Base-by-base conservation (phyloP, 2,888 invertebrate genomes). In the Bellardia pandia region DNA sequence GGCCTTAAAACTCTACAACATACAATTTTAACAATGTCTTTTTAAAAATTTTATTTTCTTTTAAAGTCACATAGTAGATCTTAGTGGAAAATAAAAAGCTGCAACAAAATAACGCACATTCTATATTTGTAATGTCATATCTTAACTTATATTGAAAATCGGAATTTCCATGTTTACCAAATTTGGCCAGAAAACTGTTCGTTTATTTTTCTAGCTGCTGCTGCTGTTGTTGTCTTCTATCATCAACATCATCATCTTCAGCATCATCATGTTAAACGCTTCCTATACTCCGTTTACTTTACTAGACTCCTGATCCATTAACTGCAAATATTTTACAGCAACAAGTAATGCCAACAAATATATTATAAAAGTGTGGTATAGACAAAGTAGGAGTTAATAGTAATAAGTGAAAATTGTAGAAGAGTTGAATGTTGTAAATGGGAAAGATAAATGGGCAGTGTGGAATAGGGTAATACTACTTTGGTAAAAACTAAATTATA, bases 141-240 rank as follows among this genome's bases (percentile, higher is more conserved):
- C 84, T 84, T 81, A 84, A 84, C 84, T 84, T 87, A 83, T 88
- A 79, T 81, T 87, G 86, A 71, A 89, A 86, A 88, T 88, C 90
- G 92, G 92, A 92, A 92, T 91, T 91, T 92, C 91, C 92, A 91
- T 91, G 91, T 91, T 90, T 91, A 90, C 92, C 91, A 91, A 91
- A 91, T 92, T 91, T 91, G 92, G 91, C 87, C 89, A 88, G 89
- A 90, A 90, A 91, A 90, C 90, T 90, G 88, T 88, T 90, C 84
- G 85, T 88, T 88, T 13, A n/a, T 58, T 58, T 79, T 78, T 60
- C 40, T 60, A 13, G 53, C 11, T 68, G 9, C 45, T 30, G 58
- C 51, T 53, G 37, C 5, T 62, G 23, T 45, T 75, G 58, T 76
- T 69, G 68, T 60, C 69, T 62, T 16, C 69, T 69, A 64, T 60